Conservation (phyloP, 2,888 invertebrate genomes). For the Leptura quadrifasciata region DNA sequence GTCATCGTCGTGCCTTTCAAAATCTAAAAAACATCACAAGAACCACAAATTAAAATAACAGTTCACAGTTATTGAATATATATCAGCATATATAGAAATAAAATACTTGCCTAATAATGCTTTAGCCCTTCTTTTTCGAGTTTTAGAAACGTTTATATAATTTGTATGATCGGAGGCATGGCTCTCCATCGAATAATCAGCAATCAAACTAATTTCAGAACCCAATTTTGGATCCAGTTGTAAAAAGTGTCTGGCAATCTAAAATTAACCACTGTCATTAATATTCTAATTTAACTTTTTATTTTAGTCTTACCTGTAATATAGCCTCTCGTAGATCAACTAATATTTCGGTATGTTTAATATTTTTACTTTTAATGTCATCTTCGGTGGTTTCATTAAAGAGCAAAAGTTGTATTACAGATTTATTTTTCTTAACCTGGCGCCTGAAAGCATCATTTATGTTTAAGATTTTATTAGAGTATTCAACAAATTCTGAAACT, state of each 20-base stretch:
- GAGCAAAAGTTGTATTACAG: slow-evolving; percentile 90
- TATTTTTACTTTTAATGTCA: slow-evolving; percentile 95
- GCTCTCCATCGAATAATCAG: slow-evolving; percentile 97
- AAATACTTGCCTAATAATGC: slow-evolving; percentile 83
- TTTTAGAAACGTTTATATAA: slow-evolving; percentile 94
- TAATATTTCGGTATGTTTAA: slow-evolving; percentile 97
- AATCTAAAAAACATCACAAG: slow-evolving; percentile 84
- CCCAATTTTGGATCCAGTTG: slow-evolving; percentile 91
- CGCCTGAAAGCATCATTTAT: slow-evolving; percentile 76
- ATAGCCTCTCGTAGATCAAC: slow-evolving; percentile 98
- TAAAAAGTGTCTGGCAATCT: slow-evolving; percentile 93
- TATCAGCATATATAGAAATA: no score
- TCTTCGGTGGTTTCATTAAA: slow-evolving; percentile 89
- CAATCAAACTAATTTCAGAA: slow-evolving; percentile 87
- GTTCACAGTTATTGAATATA: no score
- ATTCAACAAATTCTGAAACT: no score
- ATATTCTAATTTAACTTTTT: background rate
- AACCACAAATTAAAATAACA: no score
- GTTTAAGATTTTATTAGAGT: no score
- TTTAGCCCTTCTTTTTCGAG: slow-evolving; percentile 92
- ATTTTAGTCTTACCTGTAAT: slow-evolving; percentile 80
- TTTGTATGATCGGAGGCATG: slow-evolving; percentile 95
- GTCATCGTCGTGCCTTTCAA: slow-evolving; percentile 98
- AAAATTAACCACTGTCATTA: slow-evolving; percentile 47
- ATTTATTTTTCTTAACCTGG: slow-evolving; percentile 93